Evolutionary conservation across 2,797 vertebrate species (phyloP).

Genomic region (Tinamus major): DNA sequence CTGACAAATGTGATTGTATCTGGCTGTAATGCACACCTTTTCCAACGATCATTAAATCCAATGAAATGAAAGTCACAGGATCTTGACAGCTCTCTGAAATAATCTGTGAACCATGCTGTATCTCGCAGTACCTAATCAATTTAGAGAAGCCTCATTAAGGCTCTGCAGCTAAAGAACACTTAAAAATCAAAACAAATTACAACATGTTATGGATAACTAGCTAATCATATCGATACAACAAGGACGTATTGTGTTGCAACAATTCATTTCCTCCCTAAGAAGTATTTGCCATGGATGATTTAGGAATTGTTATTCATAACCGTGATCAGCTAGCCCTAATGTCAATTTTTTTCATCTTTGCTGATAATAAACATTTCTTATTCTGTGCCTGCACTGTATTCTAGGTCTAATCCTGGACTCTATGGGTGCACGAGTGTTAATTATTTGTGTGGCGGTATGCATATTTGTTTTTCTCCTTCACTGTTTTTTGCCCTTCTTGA

Average conservation of each 20-base stretch:
- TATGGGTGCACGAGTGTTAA: conserved; percentile 31
- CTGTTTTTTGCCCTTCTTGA: conserved; percentile 12
- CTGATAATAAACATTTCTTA: conserved; percentile 64
- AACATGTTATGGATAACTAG: conserved; percentile 81
- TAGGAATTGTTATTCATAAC: conserved; percentile 77
- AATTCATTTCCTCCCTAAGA: conserved; percentile 79
- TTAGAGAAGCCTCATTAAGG: conserved; percentile 87
- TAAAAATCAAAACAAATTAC: conserved; percentile 89
- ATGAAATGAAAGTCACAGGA: conserved; percentile 90
- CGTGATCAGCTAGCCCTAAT: conserved; percentile 38
- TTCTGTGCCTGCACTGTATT: conserved; percentile 24
- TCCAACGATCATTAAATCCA: conserved; percentile 91
- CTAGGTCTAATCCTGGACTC: conserved; percentile 38
- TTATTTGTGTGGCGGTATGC: conserved; percentile 39
- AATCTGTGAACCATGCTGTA: conserved; percentile 85
- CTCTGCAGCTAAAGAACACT: conserved; percentile 81
- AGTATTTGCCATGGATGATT: conserved; percentile 75
- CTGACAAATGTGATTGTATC: conserved; percentile 97
- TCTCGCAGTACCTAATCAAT: conserved; percentile 88
- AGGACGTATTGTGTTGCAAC: conserved; percentile 76
- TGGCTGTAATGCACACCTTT: conserved; percentile 90
- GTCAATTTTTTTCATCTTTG: conserved; percentile 56
- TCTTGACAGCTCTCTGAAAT: conserved; percentile 90
- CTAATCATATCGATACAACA: conserved; percentile 82
- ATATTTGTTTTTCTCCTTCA: conserved; percentile 33